A percentile compares a stretch with the other conserved stretches of the same genome.
These are phyloP conservation scores for Argyra leucocephala DNA, from an alignment of 2,888 invertebrate species.

Conservation along the genomic window DNA sequence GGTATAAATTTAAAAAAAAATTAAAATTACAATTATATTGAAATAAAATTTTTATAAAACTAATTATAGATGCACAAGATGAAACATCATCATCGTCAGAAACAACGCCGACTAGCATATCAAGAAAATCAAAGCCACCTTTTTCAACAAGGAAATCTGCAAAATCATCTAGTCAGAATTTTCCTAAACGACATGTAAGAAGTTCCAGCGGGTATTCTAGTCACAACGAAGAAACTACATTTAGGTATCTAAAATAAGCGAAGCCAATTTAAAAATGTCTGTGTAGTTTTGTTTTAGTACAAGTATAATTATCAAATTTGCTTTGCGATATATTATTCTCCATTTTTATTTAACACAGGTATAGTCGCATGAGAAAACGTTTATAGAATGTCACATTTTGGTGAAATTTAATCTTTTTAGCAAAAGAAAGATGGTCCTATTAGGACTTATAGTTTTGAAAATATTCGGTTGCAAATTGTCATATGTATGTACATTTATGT, in stretches of 20 bases:
- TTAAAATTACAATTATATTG: constrained; percentile 4
- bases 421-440: too few relatives aligned
- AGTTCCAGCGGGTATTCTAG: constrained; percentile 74
- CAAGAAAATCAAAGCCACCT: constrained; percentile 62
- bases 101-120: constrained; percentile 58
- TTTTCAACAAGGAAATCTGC: constrained; percentile 59
- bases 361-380: too few relatives aligned
- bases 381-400: too few relatives aligned
- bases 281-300: too few relatives aligned
- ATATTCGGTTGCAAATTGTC: too few relatives aligned
- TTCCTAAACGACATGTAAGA: constrained; percentile 61
- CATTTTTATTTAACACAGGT: too few relatives aligned
- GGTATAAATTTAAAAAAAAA: constrained; percentile 29
- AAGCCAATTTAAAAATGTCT: neutral
- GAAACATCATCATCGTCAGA: constrained; percentile 72
- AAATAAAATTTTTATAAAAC: constrained; percentile 6
- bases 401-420: too few relatives aligned
- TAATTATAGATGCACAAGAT: constrained; percentile 53
- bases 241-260: constrained; percentile 48
- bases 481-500: too few relatives aligned
- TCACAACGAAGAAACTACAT: constrained; percentile 77
- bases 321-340: too few relatives aligned
- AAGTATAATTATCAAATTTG: too few relatives aligned
- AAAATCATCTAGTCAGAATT: constrained; percentile 47
- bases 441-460: too few relatives aligned